Percentiles rank a stretch among this genome's conserved stretches.
These are phyloP conservation scores for Brienomyrus longianalis DNA, from an alignment of 2,113 vertebrate species.

Conservation along the genomic window DNA sequence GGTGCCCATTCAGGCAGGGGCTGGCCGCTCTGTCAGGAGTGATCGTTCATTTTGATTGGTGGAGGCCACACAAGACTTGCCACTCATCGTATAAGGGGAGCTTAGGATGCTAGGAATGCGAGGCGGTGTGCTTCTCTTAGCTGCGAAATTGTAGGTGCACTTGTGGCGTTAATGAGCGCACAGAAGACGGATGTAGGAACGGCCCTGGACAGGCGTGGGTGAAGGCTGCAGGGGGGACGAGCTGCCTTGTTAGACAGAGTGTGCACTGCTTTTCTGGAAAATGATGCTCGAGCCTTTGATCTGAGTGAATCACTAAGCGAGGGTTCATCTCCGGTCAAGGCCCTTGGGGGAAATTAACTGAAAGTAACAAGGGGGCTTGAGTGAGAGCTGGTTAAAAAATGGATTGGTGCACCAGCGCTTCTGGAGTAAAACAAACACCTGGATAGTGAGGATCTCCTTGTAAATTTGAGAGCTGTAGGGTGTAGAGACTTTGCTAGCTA, in stretches of 20 bases:
- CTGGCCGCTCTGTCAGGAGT: neutral
- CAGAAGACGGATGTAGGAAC: neutral
- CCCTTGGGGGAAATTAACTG: neutral
- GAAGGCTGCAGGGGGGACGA: neutral
- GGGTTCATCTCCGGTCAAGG: neutral
- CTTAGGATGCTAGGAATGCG: neutral
- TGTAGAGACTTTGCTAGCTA: neutral
- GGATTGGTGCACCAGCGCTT: neutral
- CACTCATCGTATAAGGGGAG: neutral
- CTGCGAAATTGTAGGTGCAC: neutral
- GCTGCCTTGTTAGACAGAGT: neutral
- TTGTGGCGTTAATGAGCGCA: neutral
- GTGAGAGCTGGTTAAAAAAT: neutral
- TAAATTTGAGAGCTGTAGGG: neutral
- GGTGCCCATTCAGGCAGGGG: constrained; percentile 18
- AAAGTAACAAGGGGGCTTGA: neutral
- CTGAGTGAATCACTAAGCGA: neutral
- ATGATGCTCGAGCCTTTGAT: neutral
- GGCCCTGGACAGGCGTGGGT: neutral
- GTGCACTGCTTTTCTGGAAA: neutral
- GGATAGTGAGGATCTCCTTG: neutral
- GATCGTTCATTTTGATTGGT: neutral
- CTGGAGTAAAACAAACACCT: neutral
- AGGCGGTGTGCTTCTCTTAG: neutral
- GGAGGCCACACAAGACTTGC: neutral